Evolutionary conservation across 2,797 vertebrate species (phyloP), one percentile per base, ranked within the genome.

Genomic region (Phrynocephalus vlangalii): DNA sequence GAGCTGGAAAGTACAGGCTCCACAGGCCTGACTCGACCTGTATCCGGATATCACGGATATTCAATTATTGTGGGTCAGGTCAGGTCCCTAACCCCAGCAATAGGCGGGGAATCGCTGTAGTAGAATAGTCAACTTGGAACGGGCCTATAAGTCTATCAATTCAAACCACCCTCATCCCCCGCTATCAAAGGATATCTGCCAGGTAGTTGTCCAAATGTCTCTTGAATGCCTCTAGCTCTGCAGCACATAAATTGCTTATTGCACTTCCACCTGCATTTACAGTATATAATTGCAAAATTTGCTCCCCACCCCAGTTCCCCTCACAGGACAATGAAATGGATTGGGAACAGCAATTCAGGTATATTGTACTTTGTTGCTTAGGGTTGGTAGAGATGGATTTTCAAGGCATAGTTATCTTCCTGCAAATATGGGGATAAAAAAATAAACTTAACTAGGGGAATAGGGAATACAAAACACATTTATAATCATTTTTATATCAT

Each of bases 231-330:
- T 44, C 38, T 5, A 4, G 38, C 5, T 3, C 38, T 44, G 38
- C 3, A 44, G 38, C 38, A 5, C 38, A 44, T 44, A 44, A 75
- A 3, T 5, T 48, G 24, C 11, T 44, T 76, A 20, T 76, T 5
- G 52, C 77, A 6, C 10, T 26, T 50, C 76, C 50, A 5, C 48
- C 48, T n/a, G 76, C 30, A 60, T 38, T 73, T 84, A 60, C 24
- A 72, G 52, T 30, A 24, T 72, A 50, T 28, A 60, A 63, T 63
- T 86, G 68, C 26, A 30, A 63, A 86, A 11, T 56, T 38, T 63
- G 56, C 71, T 81, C 52, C 52, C 83, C 80, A 38, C 52, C 52
- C 83, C 80, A 38, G 26, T 87, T 87, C 20, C 8, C 72, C 63
- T 48, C 16, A 70, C 77, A 73, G 9, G 50, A 24, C 63, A 73